Base-by-base conservation (phyloP, 2,113 vertebrate genomes). In the Plecotus auritus region DNA sequence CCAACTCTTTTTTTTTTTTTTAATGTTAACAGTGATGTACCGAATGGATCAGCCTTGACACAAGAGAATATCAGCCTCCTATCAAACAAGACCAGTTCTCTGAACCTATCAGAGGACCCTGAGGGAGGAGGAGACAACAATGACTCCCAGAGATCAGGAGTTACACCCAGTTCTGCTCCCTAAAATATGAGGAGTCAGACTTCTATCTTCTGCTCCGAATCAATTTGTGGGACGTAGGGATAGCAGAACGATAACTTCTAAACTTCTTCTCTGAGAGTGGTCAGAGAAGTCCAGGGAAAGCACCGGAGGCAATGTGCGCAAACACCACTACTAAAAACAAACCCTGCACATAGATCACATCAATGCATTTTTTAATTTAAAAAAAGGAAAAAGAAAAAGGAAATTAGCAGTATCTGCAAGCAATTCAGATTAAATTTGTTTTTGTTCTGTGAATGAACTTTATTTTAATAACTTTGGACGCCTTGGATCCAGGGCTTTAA, bases 351-450 rank as follows among this genome's bases (percentile, higher is more conserved):
- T 99, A 98, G 98, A 98, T 99, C 98, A 98, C 97, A 98, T 98
- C 98, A 98, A 98, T 98, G 91, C 98, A 98, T 99, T 98, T 99
- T 99, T 99, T 99, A 98, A 98, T 98, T 98, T 98, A 98, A 99
- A 98, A 98, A 98, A 97, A 97, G 97, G 96, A 98, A 98, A 98
- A 98, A 98, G 98, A 98, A 98, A 98, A 98, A 98, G 97, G 98
- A 98, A 98, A 99, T 99, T 98, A 99, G 99, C 99, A 99, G 98
- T 99, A 99, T 99, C 99, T 99, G 99, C 99, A 98, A 98, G 98
- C 98, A 97, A 98, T 98, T 99, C 98, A 98, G 98, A 98, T 99
- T 98, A 98, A 98, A 98, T 98, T 99, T 99, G 98, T 98, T 98
- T 99, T 99, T 99, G 98, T 99, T 99, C 98, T 99, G 98, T 99